A percentile compares a stretch with the other conserved stretches of the same genome.
Conservation (phyloP, 2,797 vertebrate genomes). For the Coccyzus lansbergi region DNA sequence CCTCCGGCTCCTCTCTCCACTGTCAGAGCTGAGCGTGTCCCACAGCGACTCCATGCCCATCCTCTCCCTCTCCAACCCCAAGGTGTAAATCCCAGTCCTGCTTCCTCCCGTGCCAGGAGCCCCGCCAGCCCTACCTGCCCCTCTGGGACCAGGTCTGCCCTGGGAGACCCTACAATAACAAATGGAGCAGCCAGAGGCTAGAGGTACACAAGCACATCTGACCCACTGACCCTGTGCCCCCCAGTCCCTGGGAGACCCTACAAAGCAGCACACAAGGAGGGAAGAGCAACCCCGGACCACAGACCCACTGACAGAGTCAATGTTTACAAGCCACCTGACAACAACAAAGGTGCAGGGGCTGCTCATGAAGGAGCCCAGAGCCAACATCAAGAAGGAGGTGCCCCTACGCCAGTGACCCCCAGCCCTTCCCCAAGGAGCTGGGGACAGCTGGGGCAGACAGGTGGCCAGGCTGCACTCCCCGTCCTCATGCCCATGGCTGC, state of each 20-base stretch:
- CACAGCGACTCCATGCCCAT: accelerated
- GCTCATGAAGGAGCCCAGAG: neutral
- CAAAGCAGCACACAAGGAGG: accelerated
- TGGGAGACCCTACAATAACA: neutral
- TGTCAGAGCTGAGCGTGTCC: accelerated
- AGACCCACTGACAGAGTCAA: neutral
- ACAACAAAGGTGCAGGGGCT: neutral
- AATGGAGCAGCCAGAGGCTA: neutral
- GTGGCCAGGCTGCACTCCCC: accelerated
- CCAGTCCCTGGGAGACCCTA: neutral
- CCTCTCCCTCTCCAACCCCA: neutral
- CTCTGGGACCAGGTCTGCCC: neutral
- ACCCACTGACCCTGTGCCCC: accelerated
- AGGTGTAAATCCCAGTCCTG: neutral
- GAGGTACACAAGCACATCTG: accelerated
- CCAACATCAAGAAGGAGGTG: neutral
- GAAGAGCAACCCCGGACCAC: neutral
- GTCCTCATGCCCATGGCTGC: neutral
- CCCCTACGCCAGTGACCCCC: neutral
- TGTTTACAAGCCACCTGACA: neutral
- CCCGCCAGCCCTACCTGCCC: neutral
- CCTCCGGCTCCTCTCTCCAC: neutral
- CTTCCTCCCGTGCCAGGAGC: neutral
- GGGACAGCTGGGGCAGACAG: neutral
- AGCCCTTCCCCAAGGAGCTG: neutral